Percentiles rank a stretch among this genome's conserved stretches.
These are phyloP conservation scores for Brachypalpus laphriformis DNA, from an alignment of 2,888 invertebrate species.

Conservation along the genomic window DNA sequence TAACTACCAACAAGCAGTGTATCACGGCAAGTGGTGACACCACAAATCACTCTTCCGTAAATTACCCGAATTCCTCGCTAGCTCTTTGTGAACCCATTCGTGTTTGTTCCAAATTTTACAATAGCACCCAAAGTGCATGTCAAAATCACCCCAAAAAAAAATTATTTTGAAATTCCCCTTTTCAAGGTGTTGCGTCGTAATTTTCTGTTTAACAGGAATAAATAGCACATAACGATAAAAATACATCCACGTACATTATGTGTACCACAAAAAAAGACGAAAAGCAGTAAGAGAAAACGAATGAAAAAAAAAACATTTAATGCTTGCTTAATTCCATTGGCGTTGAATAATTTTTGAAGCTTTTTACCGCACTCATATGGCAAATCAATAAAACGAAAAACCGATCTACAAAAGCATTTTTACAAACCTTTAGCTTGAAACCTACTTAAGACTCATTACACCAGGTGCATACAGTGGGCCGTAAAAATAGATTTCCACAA, in stretches of 20 bases:
- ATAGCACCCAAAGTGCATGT: slow-evolving; percentile 8
- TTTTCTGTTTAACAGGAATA: slow-evolving; percentile 14
- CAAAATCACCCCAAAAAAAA: not conserved
- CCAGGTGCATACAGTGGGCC: no score
- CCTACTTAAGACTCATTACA: slow-evolving; percentile 21
- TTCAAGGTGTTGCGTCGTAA: slow-evolving; percentile 28
- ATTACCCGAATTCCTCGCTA: not conserved
- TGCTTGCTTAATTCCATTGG: slow-evolving; percentile 11
- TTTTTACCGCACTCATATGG: not conserved
- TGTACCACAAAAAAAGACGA: not conserved
- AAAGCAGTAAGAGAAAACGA: not conserved
- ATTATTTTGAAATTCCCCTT: slow-evolving; percentile 9
- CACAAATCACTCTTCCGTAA: slow-evolving; percentile 1
- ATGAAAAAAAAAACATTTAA: slow-evolving; percentile 2
- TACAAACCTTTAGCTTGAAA: slow-evolving; percentile 6
- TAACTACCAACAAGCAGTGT: no score
- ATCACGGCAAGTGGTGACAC: no score
- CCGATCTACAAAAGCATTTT: no score
- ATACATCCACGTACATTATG: not conserved
- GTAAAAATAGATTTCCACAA: no score
- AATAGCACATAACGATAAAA: not conserved
- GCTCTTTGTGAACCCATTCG: slow-evolving; percentile 2
- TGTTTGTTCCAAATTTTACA: slow-evolving; percentile 2
- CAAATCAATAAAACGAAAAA: slow-evolving; percentile 7
- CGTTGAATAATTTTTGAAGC: not conserved